A percentile compares a stretch with the other conserved stretches of the same genome.
Evolutionary conservation across 92 coral and sea anemone species (phyloP).

Genomic region (Palythoa grandiflora): DNA sequence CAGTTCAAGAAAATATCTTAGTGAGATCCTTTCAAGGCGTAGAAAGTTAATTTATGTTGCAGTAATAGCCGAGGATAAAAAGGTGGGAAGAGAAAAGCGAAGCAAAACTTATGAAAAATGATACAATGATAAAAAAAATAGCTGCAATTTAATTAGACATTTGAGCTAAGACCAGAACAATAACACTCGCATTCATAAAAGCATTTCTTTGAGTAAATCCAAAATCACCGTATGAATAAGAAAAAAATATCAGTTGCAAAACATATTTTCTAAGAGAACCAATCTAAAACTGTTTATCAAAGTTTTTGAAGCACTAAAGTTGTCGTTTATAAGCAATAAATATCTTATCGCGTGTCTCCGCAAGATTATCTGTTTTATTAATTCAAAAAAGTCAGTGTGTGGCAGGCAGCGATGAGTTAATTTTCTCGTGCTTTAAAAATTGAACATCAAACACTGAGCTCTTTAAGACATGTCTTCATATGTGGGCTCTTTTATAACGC

Average conservation of each 20-base stretch:
- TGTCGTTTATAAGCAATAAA: slow-evolving; percentile 18
- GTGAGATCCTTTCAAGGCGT: no score
- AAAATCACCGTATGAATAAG: no score
- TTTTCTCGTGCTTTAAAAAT: slow-evolving; percentile 34
- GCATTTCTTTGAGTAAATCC: background rate
- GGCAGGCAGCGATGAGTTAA: slow-evolving; percentile 39
- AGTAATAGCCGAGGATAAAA: no score
- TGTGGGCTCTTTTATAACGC: background rate
- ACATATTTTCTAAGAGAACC: background rate
- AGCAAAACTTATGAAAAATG: background rate
- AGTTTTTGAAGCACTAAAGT: background rate
- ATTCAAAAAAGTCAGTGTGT: slow-evolving; percentile 30
- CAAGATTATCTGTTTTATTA: slow-evolving; percentile 42
- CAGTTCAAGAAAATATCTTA: background rate
- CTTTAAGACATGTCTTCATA: no score
- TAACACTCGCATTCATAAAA: no score
- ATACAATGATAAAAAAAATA: background rate
- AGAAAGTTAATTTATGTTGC: background rate
- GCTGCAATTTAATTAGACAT: background rate
- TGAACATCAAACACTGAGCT: background rate
- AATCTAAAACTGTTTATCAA: background rate
- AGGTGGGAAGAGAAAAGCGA: background rate
- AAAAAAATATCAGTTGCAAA: background rate
- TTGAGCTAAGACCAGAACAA: background rate
- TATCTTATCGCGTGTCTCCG: slow-evolving; percentile 46